Conservation (phyloP, 2,113 vertebrate species). For the Austrofundulus limnaeus region DNA sequence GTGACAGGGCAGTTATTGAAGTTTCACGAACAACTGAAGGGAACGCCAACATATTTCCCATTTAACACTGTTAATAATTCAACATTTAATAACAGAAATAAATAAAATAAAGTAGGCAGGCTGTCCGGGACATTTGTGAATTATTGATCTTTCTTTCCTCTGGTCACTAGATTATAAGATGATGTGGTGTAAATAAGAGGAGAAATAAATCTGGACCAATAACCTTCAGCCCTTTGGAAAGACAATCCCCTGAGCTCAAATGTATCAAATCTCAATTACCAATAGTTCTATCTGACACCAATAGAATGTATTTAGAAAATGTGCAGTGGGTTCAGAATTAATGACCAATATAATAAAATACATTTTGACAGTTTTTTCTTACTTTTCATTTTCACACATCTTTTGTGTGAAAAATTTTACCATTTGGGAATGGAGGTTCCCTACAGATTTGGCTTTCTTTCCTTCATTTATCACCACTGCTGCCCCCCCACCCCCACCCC, state of each 20-base stretch:
- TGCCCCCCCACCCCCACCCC: slow-evolving; percentile 63
- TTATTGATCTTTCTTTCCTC: slow-evolving; percentile 69
- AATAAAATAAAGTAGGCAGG: slow-evolving; percentile 56
- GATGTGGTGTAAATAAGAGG: slow-evolving; percentile 48
- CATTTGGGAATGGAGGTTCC: slow-evolving; percentile 28
- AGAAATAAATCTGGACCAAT: slow-evolving; percentile 46
- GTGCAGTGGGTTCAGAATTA: slow-evolving; percentile 22
- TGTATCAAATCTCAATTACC: slow-evolving; percentile 33
- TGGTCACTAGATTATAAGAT: slow-evolving; percentile 48
- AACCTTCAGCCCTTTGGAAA: slow-evolving; percentile 32
- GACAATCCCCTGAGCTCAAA: slow-evolving; percentile 21
- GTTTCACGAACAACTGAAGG: slow-evolving; percentile 7
- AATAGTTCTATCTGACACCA: slow-evolving; percentile 6
- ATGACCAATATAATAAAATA: slow-evolving; percentile 27
- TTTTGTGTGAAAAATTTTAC: slow-evolving; percentile 31
- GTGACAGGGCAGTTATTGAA: slow-evolving; percentile 9
- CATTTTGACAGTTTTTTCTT: neutral
- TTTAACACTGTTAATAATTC: slow-evolving; percentile 77
- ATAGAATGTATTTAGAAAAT: slow-evolving; percentile 20
- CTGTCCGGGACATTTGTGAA: slow-evolving; percentile 66
- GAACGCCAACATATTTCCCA: slow-evolving; percentile 38
- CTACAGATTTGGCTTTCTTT: slow-evolving; percentile 43
- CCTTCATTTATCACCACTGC: slow-evolving; percentile 63
- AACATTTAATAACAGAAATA: slow-evolving; percentile 72
- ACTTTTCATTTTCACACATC: slow-evolving; percentile 36